A percentile compares a stretch with the other conserved stretches of the same genome.
These are phyloP conservation scores for Trichomycterus rosablanca DNA, from an alignment of 2,113 vertebrate genomes.

Conservation along the genomic window DNA sequence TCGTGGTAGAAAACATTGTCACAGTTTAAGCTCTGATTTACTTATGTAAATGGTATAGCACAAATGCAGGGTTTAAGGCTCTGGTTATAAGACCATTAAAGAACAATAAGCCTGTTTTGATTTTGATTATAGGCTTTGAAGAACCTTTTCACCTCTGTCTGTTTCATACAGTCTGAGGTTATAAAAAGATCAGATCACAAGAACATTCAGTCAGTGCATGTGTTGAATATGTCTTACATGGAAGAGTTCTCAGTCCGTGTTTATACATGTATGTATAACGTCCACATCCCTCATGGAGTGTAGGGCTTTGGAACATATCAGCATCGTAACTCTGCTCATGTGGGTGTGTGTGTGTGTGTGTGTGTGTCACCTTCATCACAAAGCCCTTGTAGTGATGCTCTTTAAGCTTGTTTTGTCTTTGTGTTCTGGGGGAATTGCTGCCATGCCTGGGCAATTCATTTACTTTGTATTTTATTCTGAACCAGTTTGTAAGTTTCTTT, in stretches of 20 bases:
- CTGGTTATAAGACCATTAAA: conserved; percentile 37
- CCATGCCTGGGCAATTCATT: conserved; percentile 37
- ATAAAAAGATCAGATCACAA: too few species aligned
- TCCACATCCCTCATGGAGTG: conserved; percentile 7
- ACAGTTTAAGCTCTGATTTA: too few species aligned
- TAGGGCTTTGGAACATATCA: conserved; percentile 42
- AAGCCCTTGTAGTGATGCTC: conserved; percentile 34
- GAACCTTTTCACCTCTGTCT: conserved; percentile 4
- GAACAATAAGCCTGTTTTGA: conserved; percentile 14
- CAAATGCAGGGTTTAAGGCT: conserved; percentile 34
- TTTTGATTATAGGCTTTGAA: not conserved
- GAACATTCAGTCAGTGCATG: conserved; percentile 1
- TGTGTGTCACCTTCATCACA: conserved; percentile 29
- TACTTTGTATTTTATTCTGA: conserved; percentile 3
- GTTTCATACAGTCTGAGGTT: conserved; percentile 5
- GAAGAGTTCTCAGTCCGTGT: conserved; percentile 28
- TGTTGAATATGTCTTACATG: conserved; percentile 7
- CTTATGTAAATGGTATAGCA: not conserved
- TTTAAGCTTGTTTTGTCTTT: conserved; percentile 24
- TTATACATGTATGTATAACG: conserved; percentile 21
- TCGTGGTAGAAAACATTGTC: too few species aligned
- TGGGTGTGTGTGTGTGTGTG: conserved; percentile 53
- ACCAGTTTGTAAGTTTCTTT: conserved; percentile 19
- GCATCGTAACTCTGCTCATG: conserved; percentile 43
- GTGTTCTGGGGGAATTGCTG: conserved; percentile 43